Evolutionary conservation across 2,113 vertebrate species (phyloP).

Genomic region (Poeciliopsis occidentalis): DNA sequence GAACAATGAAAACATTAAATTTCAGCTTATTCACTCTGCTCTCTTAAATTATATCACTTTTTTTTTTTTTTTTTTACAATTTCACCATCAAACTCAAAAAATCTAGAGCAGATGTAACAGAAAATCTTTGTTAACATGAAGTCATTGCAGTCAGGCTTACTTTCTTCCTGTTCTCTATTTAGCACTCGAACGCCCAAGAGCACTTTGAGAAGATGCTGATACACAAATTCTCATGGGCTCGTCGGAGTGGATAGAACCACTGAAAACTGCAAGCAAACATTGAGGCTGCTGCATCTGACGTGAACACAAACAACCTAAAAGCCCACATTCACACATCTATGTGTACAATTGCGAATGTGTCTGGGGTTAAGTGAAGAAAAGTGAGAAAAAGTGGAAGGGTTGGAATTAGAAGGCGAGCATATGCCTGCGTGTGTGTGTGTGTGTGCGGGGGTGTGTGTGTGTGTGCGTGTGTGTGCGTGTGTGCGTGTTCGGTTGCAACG

Average conservation of each 20-base stretch:
- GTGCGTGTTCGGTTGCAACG: constrained; percentile 18
- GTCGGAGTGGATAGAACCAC: constrained; percentile 68
- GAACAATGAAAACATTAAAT: background rate
- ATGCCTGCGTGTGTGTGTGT: background rate
- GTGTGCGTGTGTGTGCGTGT: background rate
- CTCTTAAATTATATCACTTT: background rate
- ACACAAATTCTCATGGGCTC: constrained; percentile 75
- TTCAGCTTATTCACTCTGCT: background rate
- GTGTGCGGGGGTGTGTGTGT: too few relatives aligned
- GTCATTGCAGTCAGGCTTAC: constrained; percentile 40
- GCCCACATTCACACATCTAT: constrained; percentile 65
- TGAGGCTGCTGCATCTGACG: constrained; percentile 65
- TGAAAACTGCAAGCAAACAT: constrained; percentile 73
- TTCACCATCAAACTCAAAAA: background rate
- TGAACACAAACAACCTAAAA: constrained; percentile 68
- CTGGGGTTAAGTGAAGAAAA: constrained; percentile 30
- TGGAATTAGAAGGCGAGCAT: background rate
- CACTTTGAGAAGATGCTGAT: constrained; percentile 76
- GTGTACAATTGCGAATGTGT: constrained; percentile 42
- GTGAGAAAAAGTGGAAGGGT: constrained; percentile 13
- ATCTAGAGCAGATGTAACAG: background rate
- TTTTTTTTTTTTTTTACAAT: background rate
- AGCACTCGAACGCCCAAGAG: constrained; percentile 54
- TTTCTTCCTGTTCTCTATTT: constrained; percentile 33
- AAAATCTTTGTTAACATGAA: constrained; percentile 43